Evolutionary conservation across 1,140 invertebrate species (phyloP).

Genomic region (Drosophila bipectinata): DNA sequence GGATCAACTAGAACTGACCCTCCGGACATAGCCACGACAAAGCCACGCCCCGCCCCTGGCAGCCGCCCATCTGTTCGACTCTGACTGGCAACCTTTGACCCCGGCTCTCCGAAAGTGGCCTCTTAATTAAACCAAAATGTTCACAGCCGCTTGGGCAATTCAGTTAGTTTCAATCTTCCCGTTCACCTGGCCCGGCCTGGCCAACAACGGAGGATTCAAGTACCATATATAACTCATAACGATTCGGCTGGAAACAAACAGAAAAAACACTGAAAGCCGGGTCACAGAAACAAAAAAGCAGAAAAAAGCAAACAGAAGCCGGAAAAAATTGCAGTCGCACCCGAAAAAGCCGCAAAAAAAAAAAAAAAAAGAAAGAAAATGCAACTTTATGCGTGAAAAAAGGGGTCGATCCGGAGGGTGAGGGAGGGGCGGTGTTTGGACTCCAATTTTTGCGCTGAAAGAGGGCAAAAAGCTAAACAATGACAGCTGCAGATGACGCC

Average conservation of each 20-base stretch:
- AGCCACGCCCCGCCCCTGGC: not conserved
- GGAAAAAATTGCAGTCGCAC: constrained; percentile 39
- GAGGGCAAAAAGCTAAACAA: constrained; percentile 75
- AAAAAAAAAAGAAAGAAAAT: constrained; percentile 28
- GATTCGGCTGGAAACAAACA: constrained; percentile 23
- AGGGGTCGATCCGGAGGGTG: not conserved
- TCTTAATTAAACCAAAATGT: constrained; percentile 55
- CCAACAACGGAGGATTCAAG: not conserved
- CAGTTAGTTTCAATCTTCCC: constrained; percentile 47
- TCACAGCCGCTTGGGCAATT: constrained; percentile 52
- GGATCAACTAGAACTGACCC: constrained; percentile 23
- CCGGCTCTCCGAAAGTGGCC: constrained; percentile 4
- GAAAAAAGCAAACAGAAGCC: constrained; percentile 14
- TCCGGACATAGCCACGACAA: not conserved
- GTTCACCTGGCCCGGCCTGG: constrained; percentile 14
- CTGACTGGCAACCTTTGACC: constrained; percentile 2
- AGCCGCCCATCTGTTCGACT: not conserved
- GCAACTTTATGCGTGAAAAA: constrained; percentile 63
- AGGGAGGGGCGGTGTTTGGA: constrained; percentile 1
- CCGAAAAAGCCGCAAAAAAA: constrained; percentile 28
- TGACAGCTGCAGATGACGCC: constrained; percentile 76
- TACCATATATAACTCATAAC: constrained; percentile 50
- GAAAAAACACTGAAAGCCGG: not conserved
- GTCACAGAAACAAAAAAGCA: not conserved
- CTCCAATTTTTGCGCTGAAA: constrained; percentile 28